Base-by-base conservation (phyloP, 1,140 invertebrate species). In the Scaptomyza montana region DNA sequence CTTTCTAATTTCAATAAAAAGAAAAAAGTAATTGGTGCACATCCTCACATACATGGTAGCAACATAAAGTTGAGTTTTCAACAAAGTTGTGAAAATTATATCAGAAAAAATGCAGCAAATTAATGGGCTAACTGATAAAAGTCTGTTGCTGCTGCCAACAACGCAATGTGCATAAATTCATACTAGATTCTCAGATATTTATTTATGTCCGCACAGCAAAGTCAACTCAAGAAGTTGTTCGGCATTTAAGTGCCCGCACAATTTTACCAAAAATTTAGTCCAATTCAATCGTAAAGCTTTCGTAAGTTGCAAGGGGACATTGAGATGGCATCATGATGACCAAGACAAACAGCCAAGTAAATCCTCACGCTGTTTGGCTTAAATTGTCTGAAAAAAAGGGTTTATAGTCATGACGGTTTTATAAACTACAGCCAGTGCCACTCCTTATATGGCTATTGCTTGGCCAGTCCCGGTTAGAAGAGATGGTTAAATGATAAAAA, bases 371-470 rank as follows among this genome's bases (percentile, higher is more conserved):
- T 79, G 70, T 57, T 87, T 82, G 84, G 84, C 84, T 87, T 87
- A 87, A 87, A 89, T 87, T 89, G 84, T 84, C 85, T 87, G 84
- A 89, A 77, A 33, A 25, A 87, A 87, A 87, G 84, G 84, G 84
- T 87, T 87, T 87, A 86, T 86, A 79, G 79, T 87, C 82, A 87
- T 82, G 76, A n/a, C 85, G 80, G 50, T 82, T 85, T 85, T 85
- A 87, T 85, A 79, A 66, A 85, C 78, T 87, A 43, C 45, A 19
- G 21, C 21, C 21, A 25, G 1, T 25, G 21, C 0, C 16, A 64
- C 36, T 36, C 6, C 33, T 36, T 36, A 36, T 1, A 36, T 36
- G 59, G 33, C 53, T 71, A 64, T 73, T 64, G 67, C 67, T 66
- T 45, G 46, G 30, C 46, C 47, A 67, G 16, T 16, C 16, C 16